phyloP scores from a whole-genome alignment of 2,797 vertebrate species.

The Dicrostonyx torquatus region DNA sequence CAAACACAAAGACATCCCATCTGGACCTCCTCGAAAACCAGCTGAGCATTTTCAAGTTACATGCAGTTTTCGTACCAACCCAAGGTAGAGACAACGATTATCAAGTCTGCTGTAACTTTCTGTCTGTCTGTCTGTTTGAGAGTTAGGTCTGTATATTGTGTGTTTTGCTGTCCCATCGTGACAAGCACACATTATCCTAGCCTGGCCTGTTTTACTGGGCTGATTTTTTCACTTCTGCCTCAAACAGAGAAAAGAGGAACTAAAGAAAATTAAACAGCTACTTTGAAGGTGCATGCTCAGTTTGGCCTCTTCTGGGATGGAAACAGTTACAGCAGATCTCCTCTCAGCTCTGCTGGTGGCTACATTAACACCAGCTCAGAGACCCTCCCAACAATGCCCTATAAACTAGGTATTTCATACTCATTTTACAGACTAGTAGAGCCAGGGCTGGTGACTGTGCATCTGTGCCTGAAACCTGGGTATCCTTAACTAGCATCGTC shows the following conservation, averaged over 20 bases:
- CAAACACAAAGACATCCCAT: background rate
- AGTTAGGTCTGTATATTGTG: background rate
- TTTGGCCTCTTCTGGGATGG: background rate
- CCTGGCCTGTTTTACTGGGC: background rate
- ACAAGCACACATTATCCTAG: background rate
- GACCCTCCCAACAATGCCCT: background rate
- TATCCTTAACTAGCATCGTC: background rate
- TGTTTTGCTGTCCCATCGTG: background rate
- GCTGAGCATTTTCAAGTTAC: background rate
- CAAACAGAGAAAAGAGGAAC: background rate
- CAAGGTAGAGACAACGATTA: background rate
- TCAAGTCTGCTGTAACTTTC: background rate
- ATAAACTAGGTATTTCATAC: background rate
- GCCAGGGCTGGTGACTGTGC: background rate
- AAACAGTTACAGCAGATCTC: background rate
- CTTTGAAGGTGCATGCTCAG: background rate
- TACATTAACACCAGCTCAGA: background rate
- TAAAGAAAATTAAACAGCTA: background rate
- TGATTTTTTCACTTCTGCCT: background rate
- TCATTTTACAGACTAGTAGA: background rate
- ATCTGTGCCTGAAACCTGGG: background rate
- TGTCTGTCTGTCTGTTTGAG: background rate
- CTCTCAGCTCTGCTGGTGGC: background rate
- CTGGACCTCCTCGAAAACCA: background rate
- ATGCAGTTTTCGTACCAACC: background rate